Evolutionary conservation across 2,888 invertebrate species (phyloP).

Genomic region (Reticulitermes lucifugus): DNA sequence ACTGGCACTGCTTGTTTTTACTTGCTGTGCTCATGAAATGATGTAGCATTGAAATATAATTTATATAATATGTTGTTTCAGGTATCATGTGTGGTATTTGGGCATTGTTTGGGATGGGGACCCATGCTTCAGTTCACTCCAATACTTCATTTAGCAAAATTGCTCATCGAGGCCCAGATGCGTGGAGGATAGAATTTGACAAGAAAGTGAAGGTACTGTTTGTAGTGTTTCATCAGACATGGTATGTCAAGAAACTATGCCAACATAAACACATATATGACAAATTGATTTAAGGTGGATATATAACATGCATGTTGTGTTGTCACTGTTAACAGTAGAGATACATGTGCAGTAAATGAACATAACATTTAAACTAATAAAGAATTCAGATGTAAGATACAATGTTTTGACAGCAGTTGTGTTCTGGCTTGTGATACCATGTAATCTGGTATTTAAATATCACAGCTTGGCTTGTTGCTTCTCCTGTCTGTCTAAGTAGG

Average conservation of each 20-base stretch:
- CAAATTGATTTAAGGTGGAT: too few relatives aligned
- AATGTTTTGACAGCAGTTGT: too few relatives aligned
- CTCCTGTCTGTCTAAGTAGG: too few relatives aligned
- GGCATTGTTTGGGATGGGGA: constrained; percentile 76
- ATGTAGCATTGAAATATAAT: not conserved
- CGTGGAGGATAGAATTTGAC: constrained; percentile 79
- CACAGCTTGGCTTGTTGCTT: too few relatives aligned
- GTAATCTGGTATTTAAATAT: too few relatives aligned
- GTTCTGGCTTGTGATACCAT: too few relatives aligned
- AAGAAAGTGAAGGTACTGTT: constrained; percentile 68
- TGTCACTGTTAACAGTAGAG: too few relatives aligned
- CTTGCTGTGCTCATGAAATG: not conserved
- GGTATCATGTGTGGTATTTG: constrained; percentile 80
- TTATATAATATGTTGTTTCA: not conserved
- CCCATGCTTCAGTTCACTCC: constrained; percentile 63
- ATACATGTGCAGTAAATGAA: too few relatives aligned
- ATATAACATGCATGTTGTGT: too few relatives aligned
- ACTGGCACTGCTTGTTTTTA: not conserved
- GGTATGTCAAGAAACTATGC: not conserved
- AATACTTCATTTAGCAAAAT: constrained; percentile 74
- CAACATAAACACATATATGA: not conserved
- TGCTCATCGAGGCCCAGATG: constrained; percentile 79
- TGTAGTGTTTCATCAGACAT: not conserved
- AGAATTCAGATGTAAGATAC: too few relatives aligned
- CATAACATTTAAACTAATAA: too few relatives aligned